Conservation (phyloP, 1,140 invertebrate species). For the Drosophila lini region DNA sequence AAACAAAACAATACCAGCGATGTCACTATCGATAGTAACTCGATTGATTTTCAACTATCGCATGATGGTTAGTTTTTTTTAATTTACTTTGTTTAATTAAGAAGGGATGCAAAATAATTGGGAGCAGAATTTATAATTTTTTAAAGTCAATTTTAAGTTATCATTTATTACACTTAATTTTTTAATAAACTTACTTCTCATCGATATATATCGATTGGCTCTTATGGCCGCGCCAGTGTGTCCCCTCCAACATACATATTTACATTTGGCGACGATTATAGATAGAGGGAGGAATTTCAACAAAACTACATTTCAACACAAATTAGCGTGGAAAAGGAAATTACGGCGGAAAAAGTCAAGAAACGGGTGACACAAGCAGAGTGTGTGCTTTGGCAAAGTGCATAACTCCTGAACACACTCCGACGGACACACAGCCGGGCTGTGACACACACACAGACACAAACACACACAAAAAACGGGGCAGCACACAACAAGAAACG, state of each 20-base stretch:
- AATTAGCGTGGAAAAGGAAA: constrained; percentile 33
- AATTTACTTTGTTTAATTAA: neutral
- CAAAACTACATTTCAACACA: constrained; percentile 25
- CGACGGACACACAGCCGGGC: constrained; percentile 36
- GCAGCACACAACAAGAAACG: constrained; percentile 34
- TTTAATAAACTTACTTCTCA: neutral
- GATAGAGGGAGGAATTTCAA: constrained; percentile 70
- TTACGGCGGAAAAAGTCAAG: constrained; percentile 68
- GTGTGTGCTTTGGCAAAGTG: constrained; percentile 74
- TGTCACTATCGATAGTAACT: neutral
- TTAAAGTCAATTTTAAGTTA: neutral
- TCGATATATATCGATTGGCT: neutral
- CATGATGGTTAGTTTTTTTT: neutral
- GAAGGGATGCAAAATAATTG: no score
- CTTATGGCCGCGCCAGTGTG: constrained; percentile 1
- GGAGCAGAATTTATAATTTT: no score
- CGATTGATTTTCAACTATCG: neutral
- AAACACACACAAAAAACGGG: constrained; percentile 17
- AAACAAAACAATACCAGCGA: constrained; percentile 3
- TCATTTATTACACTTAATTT: neutral
- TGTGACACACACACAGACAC: constrained; percentile 10
- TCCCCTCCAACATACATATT: constrained; percentile 8
- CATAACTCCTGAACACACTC: constrained; percentile 51
- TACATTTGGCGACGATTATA: constrained; percentile 17
- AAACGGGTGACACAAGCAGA: constrained; percentile 50